phyloP scores from a whole-genome alignment of 1,140 invertebrate species.

The Amphibalanus amphitrite region DNA sequence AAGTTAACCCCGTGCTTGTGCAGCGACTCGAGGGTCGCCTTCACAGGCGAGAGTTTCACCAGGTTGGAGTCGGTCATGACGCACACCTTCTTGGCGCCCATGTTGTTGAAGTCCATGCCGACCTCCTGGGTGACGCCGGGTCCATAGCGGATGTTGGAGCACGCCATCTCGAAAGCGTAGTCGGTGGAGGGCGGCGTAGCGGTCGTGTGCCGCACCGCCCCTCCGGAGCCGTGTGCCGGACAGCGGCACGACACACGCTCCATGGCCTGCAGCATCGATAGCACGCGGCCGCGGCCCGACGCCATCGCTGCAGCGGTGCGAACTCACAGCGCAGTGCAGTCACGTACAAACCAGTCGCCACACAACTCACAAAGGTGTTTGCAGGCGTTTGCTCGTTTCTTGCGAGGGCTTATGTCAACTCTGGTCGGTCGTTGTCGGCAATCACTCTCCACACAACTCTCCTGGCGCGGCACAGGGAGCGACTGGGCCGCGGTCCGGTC shows the following conservation, averaged over 20 bases:
- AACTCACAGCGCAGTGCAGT: no score
- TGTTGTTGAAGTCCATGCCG: conserved; percentile 61
- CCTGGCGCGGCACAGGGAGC: no score
- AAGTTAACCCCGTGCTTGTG: conserved; percentile 48
- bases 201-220: conserved; percentile 21
- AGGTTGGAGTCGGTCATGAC: conserved; percentile 66
- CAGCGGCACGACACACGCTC: conserved; percentile 28
- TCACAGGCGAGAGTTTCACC: conserved; percentile 43
- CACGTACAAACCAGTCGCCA: no score
- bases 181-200: conserved; percentile 28
- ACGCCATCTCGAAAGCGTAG: conserved; percentile 61
- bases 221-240: conserved; percentile 33
- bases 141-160: conserved; percentile 69
- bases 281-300: neutral
- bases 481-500: no score
- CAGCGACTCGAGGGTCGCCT: conserved; percentile 52
- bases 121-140: conserved; percentile 65
- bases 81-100: conserved; percentile 59
- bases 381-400: no score
- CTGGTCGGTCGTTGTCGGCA: no score
- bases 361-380: no score
- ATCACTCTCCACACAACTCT: no score
- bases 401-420: no score
- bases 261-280: neutral
- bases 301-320: neutral